Base-by-base conservation (phyloP, 2,113 vertebrate species). In the Sisor rabdophorus region DNA sequence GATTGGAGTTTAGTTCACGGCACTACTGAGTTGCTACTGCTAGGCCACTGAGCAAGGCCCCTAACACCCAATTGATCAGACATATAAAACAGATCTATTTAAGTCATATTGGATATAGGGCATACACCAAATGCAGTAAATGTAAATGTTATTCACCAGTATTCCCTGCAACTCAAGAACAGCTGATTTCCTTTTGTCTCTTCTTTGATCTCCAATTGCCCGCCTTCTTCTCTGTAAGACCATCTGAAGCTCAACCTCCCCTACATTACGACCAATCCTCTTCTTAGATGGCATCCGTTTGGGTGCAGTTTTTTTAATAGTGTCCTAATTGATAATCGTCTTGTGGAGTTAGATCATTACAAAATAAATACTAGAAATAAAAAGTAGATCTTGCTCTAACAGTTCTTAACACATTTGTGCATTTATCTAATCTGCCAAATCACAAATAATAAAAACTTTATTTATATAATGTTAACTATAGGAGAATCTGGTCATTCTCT, bases 101-200 rank as follows among this genome's bases (percentile, higher is more conserved):
- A n/a, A n/a, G n/a, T n/a, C n/a, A n/a, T n/a, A n/a, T n/a, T n/a
- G n/a, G n/a, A n/a, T n/a, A n/a, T n/a, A n/a, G n/a, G n/a, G n/a
- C n/a, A n/a, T 20, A n/a, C 17, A n/a, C 17, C 8, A 17, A 6
- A 3, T 63, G n/a, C n/a, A n/a, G 26, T 61, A 16, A 20, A 22
- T 79, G 16, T 68, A 65, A 58, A 64, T 2, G 13, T 67, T 48
- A 47, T 48, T 67, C 87, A 94, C 92, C 92, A 95, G 83, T 74
- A 95, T 87, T 55, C 84, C 88, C 78, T 93, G 92, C 55, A 95
- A 80, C 79, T 94, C 93, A 68, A 89, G 7, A 61, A 92, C 81
- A 0, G 76, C 90, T 5, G 91, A 94, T 50, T 90, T 89, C 40
- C 91, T 85, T 72, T 93, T 93, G 50, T 85, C 80, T 65, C 28